Percentiles rank a stretch among this genome's conserved stretches.
These are phyloP conservation scores for Patagioenas fasciata DNA, from an alignment of 2,113 vertebrate genomes.

Conservation along the genomic window DNA sequence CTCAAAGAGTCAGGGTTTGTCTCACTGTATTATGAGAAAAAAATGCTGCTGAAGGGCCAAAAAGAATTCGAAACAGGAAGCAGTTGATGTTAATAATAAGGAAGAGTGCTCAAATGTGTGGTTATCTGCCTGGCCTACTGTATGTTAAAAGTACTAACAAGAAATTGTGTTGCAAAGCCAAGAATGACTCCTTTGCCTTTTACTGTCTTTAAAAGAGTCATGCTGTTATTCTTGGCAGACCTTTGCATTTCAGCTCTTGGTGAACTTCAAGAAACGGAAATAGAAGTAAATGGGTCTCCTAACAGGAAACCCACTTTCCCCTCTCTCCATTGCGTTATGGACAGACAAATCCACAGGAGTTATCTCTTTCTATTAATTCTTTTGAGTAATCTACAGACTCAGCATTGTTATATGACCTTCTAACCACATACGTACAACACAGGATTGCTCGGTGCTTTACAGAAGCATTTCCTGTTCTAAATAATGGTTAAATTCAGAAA, in stretches of 20 bases:
- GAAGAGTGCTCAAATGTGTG: background rate
- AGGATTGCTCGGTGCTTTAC: background rate
- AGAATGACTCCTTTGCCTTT: slow-evolving; percentile 1
- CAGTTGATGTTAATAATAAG: background rate
- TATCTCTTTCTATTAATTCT: background rate
- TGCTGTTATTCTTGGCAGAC: background rate
- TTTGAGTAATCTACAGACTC: background rate
- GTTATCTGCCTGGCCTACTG: background rate
- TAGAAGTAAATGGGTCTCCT: background rate
- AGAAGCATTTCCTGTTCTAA: background rate
- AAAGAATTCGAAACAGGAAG: background rate
- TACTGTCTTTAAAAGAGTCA: background rate
- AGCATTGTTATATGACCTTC: slow-evolving; percentile 4
- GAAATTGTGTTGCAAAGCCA: background rate
- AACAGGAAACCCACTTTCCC: background rate
- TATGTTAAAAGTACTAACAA: background rate
- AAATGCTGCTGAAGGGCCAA: background rate
- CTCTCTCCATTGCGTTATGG: fast-evolving
- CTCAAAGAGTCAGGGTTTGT: background rate
- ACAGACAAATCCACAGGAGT: background rate
- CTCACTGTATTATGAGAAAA: background rate
- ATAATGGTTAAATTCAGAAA: background rate
- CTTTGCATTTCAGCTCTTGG: background rate
- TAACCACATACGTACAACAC: background rate
- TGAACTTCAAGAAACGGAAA: background rate